Base-by-base conservation (phyloP, 2,113 vertebrate species). In the Hoplias malabaricus region DNA sequence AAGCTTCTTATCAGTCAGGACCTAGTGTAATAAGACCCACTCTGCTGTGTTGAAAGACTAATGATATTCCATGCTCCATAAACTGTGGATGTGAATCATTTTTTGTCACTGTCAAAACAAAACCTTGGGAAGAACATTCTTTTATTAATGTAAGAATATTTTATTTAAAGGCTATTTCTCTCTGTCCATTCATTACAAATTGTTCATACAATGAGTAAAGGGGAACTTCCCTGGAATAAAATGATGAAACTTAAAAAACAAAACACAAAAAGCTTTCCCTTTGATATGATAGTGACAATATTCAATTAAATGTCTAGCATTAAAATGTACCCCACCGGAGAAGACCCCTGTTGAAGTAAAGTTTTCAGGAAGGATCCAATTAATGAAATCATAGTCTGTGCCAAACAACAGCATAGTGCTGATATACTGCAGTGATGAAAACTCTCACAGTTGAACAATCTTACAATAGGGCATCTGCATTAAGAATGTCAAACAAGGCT, bases 401-500 rank as follows among this genome's bases (percentile, higher is more conserved):
- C 31, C 43, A 40, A 53, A 75, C 62, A 40, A 38, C 14, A 53
- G 14, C 34, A 54, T 66, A 29, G 36, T 12, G 25, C 42, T 63
- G 43, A 34, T 62, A 73, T 4, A 9, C 25, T 29, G 36, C 29
- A 19, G 12, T 33, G 36, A 68, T 33, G 19, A 25, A 38, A 54
- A 53, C 31, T n/a, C 42, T 75, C 36, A 23, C n/a, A 43, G 23
- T 43, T 42, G 33, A 6, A 66, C 10, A 54, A 43, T 56, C 19
- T 31, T 33, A 40, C 21, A 66, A 42, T 48, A 21, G 53, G 9
- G 29, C 43, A 36, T 38, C 6, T 13, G 23, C 27, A 43, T 38
- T 69, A 77, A 62, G 13, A 36, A n/a, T 36, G 40, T 48, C 31
- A 48, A 70, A 70, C 36, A 75, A 14, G 59, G 29, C 31, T 50